Conservation (phyloP, 2,888 invertebrate species). For the Altica lythri region DNA sequence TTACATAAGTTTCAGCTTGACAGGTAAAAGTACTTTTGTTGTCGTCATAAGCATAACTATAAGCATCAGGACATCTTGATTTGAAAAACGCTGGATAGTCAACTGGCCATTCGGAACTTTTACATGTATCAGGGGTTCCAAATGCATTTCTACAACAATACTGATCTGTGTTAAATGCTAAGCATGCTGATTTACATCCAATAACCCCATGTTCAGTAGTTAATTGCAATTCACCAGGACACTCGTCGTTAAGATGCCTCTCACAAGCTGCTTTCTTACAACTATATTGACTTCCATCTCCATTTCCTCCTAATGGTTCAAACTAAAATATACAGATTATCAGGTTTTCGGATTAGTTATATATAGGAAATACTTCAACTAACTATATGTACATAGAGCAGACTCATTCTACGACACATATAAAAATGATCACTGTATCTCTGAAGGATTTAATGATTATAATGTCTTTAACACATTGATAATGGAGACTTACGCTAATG, state of each 20-base stretch:
- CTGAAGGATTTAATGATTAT: too few relatives aligned
- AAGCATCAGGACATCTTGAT: constrained; percentile 59
- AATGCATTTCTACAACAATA: constrained; percentile 58
- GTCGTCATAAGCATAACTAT: constrained; percentile 63
- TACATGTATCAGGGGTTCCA: constrained; percentile 55
- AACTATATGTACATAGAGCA: too few relatives aligned
- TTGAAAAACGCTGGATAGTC: constrained; percentile 58
- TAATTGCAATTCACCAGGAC: constrained; percentile 52
- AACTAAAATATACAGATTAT: constrained; percentile 46
- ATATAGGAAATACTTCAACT: too few relatives aligned
- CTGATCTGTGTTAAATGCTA: constrained; percentile 56
- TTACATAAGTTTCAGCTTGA: constrained; percentile 44
- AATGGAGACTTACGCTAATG: constrained; percentile 42
- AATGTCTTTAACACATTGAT: too few relatives aligned
- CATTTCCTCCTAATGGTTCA: constrained; percentile 43
- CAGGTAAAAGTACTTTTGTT: constrained; percentile 59
- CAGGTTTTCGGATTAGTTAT: too few relatives aligned
- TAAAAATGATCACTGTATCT: too few relatives aligned
- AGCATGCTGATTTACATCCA: constrained; percentile 59
- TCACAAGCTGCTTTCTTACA: constrained; percentile 52
- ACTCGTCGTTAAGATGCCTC: constrained; percentile 50
- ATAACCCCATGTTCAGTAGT: constrained; percentile 45
- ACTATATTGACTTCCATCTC: constrained; percentile 49
- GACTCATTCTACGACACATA: too few relatives aligned
- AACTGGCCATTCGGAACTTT: constrained; percentile 44